Base-by-base conservation (phyloP, 2,797 vertebrate species). In the Arctocebus calabarensis region DNA sequence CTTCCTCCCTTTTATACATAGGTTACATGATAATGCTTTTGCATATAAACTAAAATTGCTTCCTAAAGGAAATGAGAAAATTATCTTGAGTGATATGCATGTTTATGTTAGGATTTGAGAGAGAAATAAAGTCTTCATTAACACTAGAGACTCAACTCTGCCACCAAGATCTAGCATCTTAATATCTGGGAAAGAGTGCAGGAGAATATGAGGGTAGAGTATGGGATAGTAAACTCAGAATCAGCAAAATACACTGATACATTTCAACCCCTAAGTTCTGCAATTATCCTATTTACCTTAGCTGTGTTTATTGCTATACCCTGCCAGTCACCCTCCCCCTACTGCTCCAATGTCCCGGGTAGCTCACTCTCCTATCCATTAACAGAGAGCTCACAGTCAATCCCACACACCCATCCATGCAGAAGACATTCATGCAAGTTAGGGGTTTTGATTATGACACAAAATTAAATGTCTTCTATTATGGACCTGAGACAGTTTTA, bases 371-470 rank as follows among this genome's bases (percentile, higher is more conserved):
- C 22, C 55, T 25, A 45, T 3, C 2, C 27, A 79, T 8, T 37
- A 45, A 34, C 2, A 55, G 4, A 84, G 11, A 93, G 40, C 2
- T 7, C 23, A 78, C 2, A 79, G n/a, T 34, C 57, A 68, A 4
- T 23, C 52, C 22, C 5, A 77, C 62, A 86, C 4, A 27, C 12
- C 32, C 4, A 70, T 37, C 71, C 85, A 19, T 25, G 10, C 29
- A 64, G 17, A 94, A 52, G 48, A 75, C 12, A 81, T 0, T 75
- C 32, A 79, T n/a, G 6, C 20, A 13, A 45, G 12, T 43, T 71
- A 66, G 25, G n/a, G 48, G n/a, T 83, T 90, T 61, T 93, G 78
- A 84, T 52, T 68, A 91, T 22, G 34, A 91, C 29, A n/a, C 14
- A 88, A 16, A 88, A 73, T 0, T 84, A 25, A 66, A 22, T 61